These are phyloP conservation scores for Petrolisthes cinctipes DNA, from an alignment of 2,888 invertebrate genomes.

Conservation along the genomic window DNA sequence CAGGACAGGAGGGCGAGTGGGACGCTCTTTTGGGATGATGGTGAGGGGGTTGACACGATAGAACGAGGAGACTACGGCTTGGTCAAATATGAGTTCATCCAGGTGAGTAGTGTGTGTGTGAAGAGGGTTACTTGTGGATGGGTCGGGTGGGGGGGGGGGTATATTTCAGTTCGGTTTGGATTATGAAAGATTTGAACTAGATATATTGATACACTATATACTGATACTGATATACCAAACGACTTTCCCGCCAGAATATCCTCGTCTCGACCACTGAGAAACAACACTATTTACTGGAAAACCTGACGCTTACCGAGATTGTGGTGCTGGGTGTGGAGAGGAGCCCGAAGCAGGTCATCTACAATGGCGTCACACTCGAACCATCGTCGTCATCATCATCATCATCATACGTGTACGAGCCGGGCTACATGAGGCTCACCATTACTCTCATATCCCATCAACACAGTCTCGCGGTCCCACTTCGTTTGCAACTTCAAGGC, in stretches of 20 bases:
- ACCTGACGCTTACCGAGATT: no score
- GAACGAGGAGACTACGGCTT: not conserved
- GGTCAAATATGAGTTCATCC: not conserved
- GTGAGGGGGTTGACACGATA: constrained; percentile 12
- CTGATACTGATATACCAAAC: not conserved
- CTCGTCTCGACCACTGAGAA: not conserved
- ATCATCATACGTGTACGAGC: not conserved
- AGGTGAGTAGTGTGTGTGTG: no score
- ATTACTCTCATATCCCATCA: not conserved
- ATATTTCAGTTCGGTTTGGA: no score
- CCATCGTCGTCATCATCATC: not conserved
- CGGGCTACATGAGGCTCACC: not conserved
- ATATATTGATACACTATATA: not conserved
- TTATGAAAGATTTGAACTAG: not conserved
- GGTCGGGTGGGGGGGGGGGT: no score
- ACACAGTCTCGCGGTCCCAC: not conserved
- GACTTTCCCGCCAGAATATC: not conserved
- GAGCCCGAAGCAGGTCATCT: no score
- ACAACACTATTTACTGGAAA: not conserved
- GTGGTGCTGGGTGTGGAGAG: no score
- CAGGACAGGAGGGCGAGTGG: constrained; percentile 52
- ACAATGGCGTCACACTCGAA: no score
- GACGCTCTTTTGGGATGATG: constrained; percentile 63
- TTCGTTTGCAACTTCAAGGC: no score
- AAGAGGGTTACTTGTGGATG: no score